phyloP scores from a whole-genome alignment of 2,113 vertebrate species.

The Circaetus cinerascens region DNA sequence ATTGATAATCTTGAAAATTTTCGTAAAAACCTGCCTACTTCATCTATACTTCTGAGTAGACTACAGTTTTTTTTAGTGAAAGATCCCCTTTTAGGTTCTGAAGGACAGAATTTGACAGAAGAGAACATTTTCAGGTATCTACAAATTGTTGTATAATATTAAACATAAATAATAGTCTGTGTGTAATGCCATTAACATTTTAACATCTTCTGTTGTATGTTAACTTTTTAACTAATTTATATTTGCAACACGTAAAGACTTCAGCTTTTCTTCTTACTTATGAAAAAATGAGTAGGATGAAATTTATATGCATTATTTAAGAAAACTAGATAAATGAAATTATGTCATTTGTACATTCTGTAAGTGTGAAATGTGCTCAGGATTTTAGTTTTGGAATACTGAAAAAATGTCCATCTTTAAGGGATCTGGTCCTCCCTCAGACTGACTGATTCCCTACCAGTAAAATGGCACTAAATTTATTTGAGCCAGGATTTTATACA shows the following conservation, averaged over 20 bases:
- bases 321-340: not conserved
- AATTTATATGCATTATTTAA: not conserved
- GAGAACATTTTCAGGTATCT: slow-evolving; percentile 68
- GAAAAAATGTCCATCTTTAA: not conserved
- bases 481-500: not conserved
- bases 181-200: not conserved
- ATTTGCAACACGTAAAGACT: not conserved
- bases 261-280: not conserved
- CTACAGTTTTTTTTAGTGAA: slow-evolving; percentile 56
- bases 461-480: not conserved
- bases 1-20: slow-evolving; percentile 28
- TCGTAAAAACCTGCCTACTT: slow-evolving; percentile 36
- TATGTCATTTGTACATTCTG: not conserved
- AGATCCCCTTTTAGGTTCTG: slow-evolving; percentile 63
- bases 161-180: not conserved
- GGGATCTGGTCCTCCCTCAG: not conserved
- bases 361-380: not conserved
- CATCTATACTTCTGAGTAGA: slow-evolving; percentile 41
- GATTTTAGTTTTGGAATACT: not conserved
- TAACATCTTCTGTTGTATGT: not conserved
- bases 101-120: slow-evolving; percentile 42
- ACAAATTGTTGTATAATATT: not conserved
- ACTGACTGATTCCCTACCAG: not conserved
- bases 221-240: not conserved
- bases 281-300: not conserved